Conservation (phyloP, 37 sponge, comb jelly and placozoan genomes). For the Ephydatia muelleri region DNA sequence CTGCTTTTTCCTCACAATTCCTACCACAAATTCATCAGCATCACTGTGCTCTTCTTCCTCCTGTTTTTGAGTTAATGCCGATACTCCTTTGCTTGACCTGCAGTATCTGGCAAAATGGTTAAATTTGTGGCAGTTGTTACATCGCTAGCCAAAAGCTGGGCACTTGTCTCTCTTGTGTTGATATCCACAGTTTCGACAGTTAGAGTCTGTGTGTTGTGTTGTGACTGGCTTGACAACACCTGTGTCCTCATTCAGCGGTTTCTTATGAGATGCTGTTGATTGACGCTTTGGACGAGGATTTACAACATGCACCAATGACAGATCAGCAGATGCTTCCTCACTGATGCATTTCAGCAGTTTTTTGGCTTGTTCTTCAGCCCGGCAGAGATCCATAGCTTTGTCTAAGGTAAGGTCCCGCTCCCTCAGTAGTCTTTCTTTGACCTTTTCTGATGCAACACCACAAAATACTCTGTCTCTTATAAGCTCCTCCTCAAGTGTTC, state of each 20-base stretch:
- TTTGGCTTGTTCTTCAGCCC: constrained; percentile 22
- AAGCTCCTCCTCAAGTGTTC: neutral
- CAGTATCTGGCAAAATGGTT: constrained; percentile 60
- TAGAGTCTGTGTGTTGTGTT: neutral
- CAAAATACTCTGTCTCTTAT: neutral
- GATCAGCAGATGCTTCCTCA: constrained; percentile 1
- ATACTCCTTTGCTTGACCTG: constrained; percentile 2
- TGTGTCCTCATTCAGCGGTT: neutral
- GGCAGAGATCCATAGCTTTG: constrained; percentile 35
- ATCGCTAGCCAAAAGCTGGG: constrained; percentile 61
- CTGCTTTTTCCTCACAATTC: neutral
- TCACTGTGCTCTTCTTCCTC: neutral
- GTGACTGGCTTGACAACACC: neutral
- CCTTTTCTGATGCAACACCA: constrained; percentile 7
- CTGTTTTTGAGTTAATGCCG: neutral
- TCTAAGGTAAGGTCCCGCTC: constrained; percentile 24
- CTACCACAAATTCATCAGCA: neutral
- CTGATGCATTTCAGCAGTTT: neutral
- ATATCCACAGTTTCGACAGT: constrained; percentile 45
- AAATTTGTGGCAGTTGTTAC: constrained; percentile 51
- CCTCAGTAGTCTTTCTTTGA: constrained; percentile 30
- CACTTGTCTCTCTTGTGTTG: constrained; percentile 51
- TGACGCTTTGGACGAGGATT: constrained; percentile 3
- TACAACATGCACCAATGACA: neutral
- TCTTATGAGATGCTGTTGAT: neutral